Conservation (phyloP, 2,888 invertebrate species). For the Dione juno region DNA sequence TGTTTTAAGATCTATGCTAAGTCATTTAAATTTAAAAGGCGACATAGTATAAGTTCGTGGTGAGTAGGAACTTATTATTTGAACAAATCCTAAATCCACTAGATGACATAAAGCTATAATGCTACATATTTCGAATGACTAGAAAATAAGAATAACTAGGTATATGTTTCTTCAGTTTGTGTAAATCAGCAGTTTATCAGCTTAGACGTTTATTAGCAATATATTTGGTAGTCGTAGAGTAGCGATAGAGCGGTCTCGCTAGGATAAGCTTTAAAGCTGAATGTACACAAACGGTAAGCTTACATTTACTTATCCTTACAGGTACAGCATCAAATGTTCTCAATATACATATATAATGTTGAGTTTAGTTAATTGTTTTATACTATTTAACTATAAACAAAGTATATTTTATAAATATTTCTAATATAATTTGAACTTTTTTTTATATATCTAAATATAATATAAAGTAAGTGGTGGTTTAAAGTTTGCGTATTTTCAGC, state of each 20-base stretch:
- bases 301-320: slow-evolving; percentile 1
- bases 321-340: background rate
- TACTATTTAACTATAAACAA: background rate
- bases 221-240: slow-evolving; percentile 36
- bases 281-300: slow-evolving; percentile 13
- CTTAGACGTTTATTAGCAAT: slow-evolving; percentile 36
- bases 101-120: no score
- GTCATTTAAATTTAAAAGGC: no score
- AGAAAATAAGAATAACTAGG: background rate
- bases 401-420: background rate
- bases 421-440: background rate
- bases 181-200: slow-evolving; percentile 32
- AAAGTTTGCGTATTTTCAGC: slow-evolving; percentile 12
- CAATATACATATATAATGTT: background rate
- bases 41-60: no score
- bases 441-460: background rate
- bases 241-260: slow-evolving; percentile 27
- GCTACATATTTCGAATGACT: background rate
- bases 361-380: background rate
- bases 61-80: no score
- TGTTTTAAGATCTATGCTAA: background rate
- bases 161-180: slow-evolving; percentile 21
- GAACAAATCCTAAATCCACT: no score
- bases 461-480: slow-evolving; percentile 2
- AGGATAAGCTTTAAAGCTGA: slow-evolving; percentile 14